Conservation (phyloP, 1,140 invertebrate genomes). For the Micrasema minimum region DNA sequence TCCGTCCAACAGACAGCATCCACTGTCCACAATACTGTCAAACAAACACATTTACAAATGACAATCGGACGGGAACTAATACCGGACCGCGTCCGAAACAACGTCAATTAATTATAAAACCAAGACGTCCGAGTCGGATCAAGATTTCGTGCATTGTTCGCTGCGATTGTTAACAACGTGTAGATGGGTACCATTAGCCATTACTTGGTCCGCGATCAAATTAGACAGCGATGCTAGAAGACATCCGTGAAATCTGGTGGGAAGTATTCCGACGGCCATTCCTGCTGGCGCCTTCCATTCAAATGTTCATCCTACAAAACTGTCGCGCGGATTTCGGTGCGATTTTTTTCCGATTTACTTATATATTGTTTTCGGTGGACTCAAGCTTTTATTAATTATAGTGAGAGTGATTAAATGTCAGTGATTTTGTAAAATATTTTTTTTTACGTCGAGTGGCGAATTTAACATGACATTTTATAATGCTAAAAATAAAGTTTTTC, state of each 20-base stretch:
- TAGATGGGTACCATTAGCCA: conserved; percentile 20
- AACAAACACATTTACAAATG: no score
- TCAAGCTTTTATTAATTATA: no score
- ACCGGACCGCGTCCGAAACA: neutral
- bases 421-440: no score
- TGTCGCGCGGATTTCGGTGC: no score
- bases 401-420: no score
- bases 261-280: conserved; percentile 16
- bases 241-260: conserved; percentile 37
- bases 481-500: no score
- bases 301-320: neutral
- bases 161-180: conserved; percentile 12
- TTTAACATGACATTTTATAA: no score
- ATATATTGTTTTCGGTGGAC: no score
- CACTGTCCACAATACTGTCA: no score
- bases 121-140: conserved; percentile 21
- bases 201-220: conserved; percentile 44
- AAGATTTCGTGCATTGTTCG: conserved; percentile 22
- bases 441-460: no score
- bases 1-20: no score
- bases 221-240: conserved; percentile 45
- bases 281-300: conserved; percentile 33
- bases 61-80: neutral
- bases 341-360: no score
- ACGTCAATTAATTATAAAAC: conserved; percentile 21